Evolutionary conservation across 2,888 invertebrate species (phyloP), one percentile per base, ranked within the genome.

Genomic region (Xestia rhomboidea): DNA sequence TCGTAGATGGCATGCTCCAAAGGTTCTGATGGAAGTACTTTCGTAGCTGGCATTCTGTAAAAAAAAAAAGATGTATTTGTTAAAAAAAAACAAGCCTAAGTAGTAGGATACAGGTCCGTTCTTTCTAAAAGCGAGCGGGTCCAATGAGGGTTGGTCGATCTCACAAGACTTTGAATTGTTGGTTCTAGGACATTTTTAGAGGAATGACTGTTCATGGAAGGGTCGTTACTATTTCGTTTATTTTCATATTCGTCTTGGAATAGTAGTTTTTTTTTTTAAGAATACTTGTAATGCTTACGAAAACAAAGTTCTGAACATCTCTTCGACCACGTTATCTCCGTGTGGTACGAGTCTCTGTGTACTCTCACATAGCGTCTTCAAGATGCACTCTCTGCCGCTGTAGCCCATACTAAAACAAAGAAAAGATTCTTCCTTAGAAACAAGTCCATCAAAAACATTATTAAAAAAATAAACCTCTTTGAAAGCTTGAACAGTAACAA

Each of bases 321-420:
- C 97, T 83, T 98, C 97, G 2, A 97, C 91, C 91, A 98, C 96
- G 73, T 97, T 97, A 30, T 96, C 96, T 38, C 97, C 97, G 68
- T 96, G 97, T 2, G 97, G 96, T 34, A 96, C 93, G 69, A 98
- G 94, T 66, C 97, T 95, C 82, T 97, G 97, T 0, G 97, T 97
- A 13, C 97, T 97, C 91, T 98, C 98, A 90, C 98, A 98, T 0
- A 98, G 93, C 0, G 98, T 97, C 68, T 97, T 97, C 46, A 97
- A 93, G 67, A 98, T 95, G 90, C 98, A 98, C 5, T 97, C 95
- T 72, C 97, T 95, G 0, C 98, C 98, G 87, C 97, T 97, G 87
- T 97, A 97, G 0, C 98, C 98, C 97, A 98, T 98, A 83, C 98
- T 98, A 92, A 10, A 95, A 95, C n/a, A 38, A 15, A 34, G 5